Evolutionary conservation across 1,140 invertebrate genomes (phyloP).

Genomic region (Drosophila suzukii): DNA sequence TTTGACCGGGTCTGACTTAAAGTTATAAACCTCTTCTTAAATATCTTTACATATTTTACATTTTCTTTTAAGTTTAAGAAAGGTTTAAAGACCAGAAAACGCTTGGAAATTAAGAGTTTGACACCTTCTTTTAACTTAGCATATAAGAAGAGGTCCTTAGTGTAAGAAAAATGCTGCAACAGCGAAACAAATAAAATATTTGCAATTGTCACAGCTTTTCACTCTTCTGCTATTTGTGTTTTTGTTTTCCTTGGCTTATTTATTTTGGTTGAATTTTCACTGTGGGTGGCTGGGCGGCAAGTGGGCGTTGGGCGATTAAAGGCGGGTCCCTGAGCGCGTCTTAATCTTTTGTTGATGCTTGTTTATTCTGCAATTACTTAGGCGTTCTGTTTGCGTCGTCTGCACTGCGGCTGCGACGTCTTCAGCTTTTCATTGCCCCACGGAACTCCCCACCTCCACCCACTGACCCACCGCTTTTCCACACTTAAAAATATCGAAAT

Average conservation of each 20-base stretch:
- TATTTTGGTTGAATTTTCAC: constrained; percentile 9
- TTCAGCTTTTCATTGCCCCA: constrained; percentile 25
- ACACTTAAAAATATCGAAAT: background rate
- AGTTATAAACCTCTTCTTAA: too few species aligned
- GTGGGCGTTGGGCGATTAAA: constrained; percentile 6
- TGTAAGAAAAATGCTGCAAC: constrained; percentile 23
- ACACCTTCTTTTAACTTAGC: background rate
- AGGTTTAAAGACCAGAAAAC: too few species aligned
- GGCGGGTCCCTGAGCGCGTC: constrained; percentile 50
- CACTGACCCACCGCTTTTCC: constrained; percentile 1
- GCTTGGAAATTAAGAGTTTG: too few species aligned
- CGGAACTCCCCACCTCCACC: background rate
- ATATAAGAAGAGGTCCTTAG: background rate
- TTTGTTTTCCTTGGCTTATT: constrained; percentile 30
- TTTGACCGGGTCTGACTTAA: too few species aligned
- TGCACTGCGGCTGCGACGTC: constrained; percentile 66
- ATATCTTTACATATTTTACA: background rate
- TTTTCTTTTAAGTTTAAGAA: background rate
- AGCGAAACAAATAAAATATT: constrained; percentile 63
- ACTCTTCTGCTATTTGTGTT: constrained; percentile 13
- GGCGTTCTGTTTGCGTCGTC: constrained; percentile 80
- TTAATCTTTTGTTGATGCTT: constrained; percentile 84
- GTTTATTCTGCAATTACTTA: constrained; percentile 84
- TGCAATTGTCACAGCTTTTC: constrained; percentile 54
- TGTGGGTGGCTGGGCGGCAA: background rate